Percentiles rank a stretch among this genome's conserved stretches.
Evolutionary conservation across 2,797 vertebrate genomes (phyloP).

Genomic region (Brotogeris chrysoptera): DNA sequence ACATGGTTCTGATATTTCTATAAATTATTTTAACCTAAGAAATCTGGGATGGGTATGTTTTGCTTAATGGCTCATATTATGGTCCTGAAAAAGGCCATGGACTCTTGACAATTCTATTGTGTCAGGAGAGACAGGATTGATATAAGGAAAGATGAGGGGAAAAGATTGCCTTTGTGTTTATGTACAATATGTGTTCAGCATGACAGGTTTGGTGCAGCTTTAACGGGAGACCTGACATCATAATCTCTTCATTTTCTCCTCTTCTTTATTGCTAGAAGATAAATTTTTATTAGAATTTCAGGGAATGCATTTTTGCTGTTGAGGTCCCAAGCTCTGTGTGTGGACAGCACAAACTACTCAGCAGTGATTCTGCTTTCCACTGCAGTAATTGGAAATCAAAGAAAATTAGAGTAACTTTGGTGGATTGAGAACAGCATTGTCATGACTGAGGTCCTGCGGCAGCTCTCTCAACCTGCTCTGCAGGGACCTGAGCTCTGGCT

Average conservation of each 20-base stretch:
- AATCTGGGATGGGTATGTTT: neutral
- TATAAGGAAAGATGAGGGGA: neutral
- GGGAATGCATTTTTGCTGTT: neutral
- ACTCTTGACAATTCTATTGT: neutral
- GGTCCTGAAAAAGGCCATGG: neutral
- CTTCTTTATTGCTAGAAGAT: neutral
- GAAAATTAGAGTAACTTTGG: neutral
- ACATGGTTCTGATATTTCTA: neutral
- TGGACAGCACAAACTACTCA: neutral
- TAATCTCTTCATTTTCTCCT: neutral
- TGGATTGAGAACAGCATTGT: neutral
- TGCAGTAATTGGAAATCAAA: neutral
- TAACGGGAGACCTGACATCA: neutral
- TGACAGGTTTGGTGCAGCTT: neutral
- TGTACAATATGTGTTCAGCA: neutral
- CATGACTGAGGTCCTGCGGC: neutral
- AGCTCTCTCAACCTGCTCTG: neutral
- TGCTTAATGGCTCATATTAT: neutral
- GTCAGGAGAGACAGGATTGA: neutral
- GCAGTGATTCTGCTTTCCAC: neutral
- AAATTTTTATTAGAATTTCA: neutral
- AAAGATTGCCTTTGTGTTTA: neutral
- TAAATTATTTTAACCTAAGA: neutral
- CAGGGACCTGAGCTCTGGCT: neutral
- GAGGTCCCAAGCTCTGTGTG: neutral